These are phyloP conservation scores for Arbacia lixula DNA, from an alignment of 53 echinoderm and acorn worm genomes.

Conservation along the genomic window DNA sequence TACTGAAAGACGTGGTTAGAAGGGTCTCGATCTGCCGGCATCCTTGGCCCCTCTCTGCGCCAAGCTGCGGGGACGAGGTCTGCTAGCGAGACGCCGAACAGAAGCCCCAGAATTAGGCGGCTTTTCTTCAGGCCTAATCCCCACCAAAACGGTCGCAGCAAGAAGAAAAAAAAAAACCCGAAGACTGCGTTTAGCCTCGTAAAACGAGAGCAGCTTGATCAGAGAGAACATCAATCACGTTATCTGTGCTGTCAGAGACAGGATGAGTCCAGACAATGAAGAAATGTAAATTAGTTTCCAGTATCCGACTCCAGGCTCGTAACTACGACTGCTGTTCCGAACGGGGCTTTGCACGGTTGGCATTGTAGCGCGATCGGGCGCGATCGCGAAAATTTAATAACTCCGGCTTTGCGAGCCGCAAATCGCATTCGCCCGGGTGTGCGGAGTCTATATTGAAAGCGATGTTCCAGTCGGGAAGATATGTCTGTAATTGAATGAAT, in stretches of 20 bases:
- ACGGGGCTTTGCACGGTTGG: no score
- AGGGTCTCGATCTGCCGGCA: no score
- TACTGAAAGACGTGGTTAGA: background rate
- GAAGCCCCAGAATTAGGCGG: constrained; percentile 39
- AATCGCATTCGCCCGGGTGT: background rate
- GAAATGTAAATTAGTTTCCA: constrained; percentile 60
- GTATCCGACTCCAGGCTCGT: no score
- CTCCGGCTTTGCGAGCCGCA: constrained; percentile 33
- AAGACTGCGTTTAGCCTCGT: constrained; percentile 33
- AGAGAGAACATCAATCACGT: constrained; percentile 28
- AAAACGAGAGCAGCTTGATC: constrained; percentile 39
- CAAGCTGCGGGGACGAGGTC: no score
- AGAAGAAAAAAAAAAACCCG: no score
- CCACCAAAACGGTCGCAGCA: constrained; percentile 11
- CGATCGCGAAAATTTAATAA: constrained; percentile 58
- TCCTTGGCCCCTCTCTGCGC: no score
- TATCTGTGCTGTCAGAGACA: constrained; percentile 28
- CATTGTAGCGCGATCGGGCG: no score
- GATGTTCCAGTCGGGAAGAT: background rate
- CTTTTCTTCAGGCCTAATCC: constrained; percentile 44
- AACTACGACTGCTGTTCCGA: no score
- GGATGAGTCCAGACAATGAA: constrained; percentile 40
- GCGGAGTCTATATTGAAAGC: constrained; percentile 16
- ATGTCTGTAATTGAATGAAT: no score
- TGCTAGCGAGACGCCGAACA: constrained; percentile 1